Evolutionary conservation across 1,140 invertebrate species (phyloP).

Genomic region (Pollicipes pollicipes): DNA sequence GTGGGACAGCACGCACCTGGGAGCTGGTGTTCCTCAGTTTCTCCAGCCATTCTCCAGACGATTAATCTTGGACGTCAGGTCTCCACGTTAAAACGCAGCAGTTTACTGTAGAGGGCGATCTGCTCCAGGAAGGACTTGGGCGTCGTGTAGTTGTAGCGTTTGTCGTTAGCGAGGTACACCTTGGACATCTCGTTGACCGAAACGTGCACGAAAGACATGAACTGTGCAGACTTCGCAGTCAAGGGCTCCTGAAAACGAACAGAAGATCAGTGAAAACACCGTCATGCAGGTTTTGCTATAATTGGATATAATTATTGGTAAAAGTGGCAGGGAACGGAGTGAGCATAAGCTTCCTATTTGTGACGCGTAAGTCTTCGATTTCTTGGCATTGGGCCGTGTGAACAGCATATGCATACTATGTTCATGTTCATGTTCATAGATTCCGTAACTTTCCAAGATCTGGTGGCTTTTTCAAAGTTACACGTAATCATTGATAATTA

Average conservation of each 20-base stretch:
- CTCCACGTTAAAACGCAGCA: conserved; percentile 64
- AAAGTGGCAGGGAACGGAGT: too few species aligned
- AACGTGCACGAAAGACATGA: conserved; percentile 87
- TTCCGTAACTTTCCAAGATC: too few species aligned
- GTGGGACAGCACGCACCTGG: conserved; percentile 56
- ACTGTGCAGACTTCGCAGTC: conserved; percentile 59
- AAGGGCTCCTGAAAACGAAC: conserved; percentile 40
- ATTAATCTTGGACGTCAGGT: conserved; percentile 61
- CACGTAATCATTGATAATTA: too few species aligned
- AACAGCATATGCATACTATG: too few species aligned
- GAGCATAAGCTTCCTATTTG: too few species aligned
- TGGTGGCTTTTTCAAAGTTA: too few species aligned
- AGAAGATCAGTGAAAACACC: too few species aligned
- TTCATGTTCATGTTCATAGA: too few species aligned
- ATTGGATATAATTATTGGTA: too few species aligned
- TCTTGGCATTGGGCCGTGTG: too few species aligned
- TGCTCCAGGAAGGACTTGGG: conserved; percentile 93
- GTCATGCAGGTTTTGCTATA: too few species aligned
- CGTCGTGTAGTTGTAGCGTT: conserved; percentile 89
- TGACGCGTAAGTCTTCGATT: too few species aligned
- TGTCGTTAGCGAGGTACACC: conserved; percentile 63
- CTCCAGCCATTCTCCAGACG: conserved; percentile 78
- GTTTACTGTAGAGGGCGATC: conserved; percentile 75
- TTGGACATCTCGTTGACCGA: conserved; percentile 77
- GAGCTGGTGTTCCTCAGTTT: conserved; percentile 68